These are phyloP conservation scores for Leucoma salicis DNA, from an alignment of 2,888 invertebrate genomes.

Conservation along the genomic window DNA sequence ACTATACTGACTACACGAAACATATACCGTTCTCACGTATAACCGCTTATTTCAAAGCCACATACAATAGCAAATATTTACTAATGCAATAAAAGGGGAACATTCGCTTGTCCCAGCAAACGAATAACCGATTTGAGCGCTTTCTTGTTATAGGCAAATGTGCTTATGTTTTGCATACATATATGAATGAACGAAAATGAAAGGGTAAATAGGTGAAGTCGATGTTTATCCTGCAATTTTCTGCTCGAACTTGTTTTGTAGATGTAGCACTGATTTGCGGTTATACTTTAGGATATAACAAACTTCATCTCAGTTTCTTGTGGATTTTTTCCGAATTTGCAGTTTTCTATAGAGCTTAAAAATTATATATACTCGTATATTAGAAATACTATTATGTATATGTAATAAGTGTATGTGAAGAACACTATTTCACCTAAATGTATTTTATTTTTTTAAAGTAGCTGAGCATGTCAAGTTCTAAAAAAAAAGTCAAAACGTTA, in stretches of 20 bases:
- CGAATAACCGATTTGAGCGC: slow-evolving; percentile 23
- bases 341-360: too few species aligned
- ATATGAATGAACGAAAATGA: slow-evolving; percentile 20
- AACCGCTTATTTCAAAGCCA: slow-evolving; percentile 9
- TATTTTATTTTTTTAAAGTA: too few species aligned
- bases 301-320: too few species aligned
- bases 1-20: neutral
- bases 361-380: too few species aligned
- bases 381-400: too few species aligned
- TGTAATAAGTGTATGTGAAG: too few species aligned
- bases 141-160: slow-evolving; percentile 30
- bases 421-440: too few species aligned
- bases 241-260: slow-evolving; percentile 5
- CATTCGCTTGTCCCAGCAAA: slow-evolving; percentile 25
- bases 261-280: too few species aligned
- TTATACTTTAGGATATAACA: too few species aligned
- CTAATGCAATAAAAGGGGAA: slow-evolving; percentile 28
- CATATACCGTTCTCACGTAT: neutral
- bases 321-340: too few species aligned
- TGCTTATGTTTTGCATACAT: slow-evolving; percentile 29
- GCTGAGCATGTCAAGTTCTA: too few species aligned
- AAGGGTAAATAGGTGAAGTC: slow-evolving; percentile 12
- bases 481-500: too few species aligned
- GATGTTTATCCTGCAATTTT: slow-evolving; percentile 19
- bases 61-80: slow-evolving; percentile 22